Evolutionary conservation across 2,797 vertebrate species (phyloP).

Genomic region (Mionectes olivaceus): DNA sequence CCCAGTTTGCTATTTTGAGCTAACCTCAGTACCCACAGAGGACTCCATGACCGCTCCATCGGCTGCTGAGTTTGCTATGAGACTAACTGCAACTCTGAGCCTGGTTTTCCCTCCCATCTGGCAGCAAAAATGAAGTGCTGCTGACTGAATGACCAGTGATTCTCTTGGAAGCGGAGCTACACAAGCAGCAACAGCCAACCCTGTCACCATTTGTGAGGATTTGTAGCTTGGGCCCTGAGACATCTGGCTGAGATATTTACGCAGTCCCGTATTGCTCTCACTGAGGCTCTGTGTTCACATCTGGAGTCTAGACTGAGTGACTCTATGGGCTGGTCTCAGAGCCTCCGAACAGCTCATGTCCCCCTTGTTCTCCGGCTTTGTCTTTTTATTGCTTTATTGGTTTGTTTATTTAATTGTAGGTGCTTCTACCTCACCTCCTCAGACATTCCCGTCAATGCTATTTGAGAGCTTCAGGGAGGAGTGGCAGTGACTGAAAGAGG

Average conservation of each 20-base stretch:
- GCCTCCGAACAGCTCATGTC: slow-evolving; percentile 45
- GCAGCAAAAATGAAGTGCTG: slow-evolving; percentile 41
- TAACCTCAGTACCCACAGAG: not conserved
- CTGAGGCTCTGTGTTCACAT: slow-evolving; percentile 78
- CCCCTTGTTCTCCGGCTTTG: slow-evolving; percentile 22
- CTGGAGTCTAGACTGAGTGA: slow-evolving; percentile 90
- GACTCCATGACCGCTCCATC: not conserved
- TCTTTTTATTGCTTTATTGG: slow-evolving; percentile 24
- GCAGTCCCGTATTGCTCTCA: slow-evolving; percentile 69
- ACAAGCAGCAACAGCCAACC: slow-evolving; percentile 66
- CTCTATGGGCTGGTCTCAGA: slow-evolving; percentile 73
- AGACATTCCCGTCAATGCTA: not conserved
- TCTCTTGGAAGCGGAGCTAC: slow-evolving; percentile 60
- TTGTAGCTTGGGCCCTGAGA: slow-evolving; percentile 80
- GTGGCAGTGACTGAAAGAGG: not conserved
- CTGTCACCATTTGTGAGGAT: slow-evolving; percentile 75
- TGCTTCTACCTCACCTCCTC: slow-evolving; percentile 55
- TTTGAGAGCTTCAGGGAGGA: not conserved
- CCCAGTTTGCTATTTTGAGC: not conserved
- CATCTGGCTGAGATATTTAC: slow-evolving; percentile 86
- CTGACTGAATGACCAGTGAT: slow-evolving; percentile 67
- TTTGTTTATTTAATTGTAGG: slow-evolving; percentile 42
- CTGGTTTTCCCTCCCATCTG: slow-evolving; percentile 54
- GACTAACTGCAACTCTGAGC: slow-evolving; percentile 42
- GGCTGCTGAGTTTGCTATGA: slow-evolving; percentile 49